Conservation (phyloP, 2,797 vertebrate genomes). For the Hypotaenidia okinawae region DNA sequence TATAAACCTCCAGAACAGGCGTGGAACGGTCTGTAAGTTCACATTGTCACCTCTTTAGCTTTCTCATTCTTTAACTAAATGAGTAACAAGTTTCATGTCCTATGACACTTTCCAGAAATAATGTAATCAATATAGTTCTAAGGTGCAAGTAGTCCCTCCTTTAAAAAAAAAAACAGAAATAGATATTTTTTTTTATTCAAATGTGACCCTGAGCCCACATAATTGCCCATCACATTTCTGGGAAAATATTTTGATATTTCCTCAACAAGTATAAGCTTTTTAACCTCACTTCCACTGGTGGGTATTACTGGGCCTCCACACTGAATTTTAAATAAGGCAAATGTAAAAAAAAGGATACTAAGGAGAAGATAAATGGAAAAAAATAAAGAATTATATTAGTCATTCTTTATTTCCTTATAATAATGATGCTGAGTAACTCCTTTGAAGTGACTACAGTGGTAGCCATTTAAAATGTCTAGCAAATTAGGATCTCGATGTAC, state of each 20-base stretch:
- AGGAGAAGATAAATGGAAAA: conserved; percentile 37
- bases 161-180: neutral
- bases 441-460: conserved; percentile 12
- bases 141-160: neutral
- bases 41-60: neutral
- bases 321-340: conserved; percentile 14
- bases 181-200: neutral
- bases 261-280: neutral
- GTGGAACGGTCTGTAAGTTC: neutral
- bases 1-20: neutral
- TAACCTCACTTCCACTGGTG: neutral
- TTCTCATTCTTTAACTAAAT: neutral
- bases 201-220: neutral
- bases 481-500: conserved; percentile 4
- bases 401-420: conserved; percentile 51
- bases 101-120: neutral
- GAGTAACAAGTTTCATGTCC: neutral
- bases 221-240: neutral
- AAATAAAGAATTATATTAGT: conserved; percentile 23
- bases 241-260: neutral
- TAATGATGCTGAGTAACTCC: conserved; percentile 45
- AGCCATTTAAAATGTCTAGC: neutral
- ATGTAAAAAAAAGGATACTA: conserved; percentile 27
- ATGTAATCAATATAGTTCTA: conserved; percentile 11
- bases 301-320: neutral